Base-by-base conservation (phyloP, 2,888 invertebrate species). In the Drosophila ezoana region DNA sequence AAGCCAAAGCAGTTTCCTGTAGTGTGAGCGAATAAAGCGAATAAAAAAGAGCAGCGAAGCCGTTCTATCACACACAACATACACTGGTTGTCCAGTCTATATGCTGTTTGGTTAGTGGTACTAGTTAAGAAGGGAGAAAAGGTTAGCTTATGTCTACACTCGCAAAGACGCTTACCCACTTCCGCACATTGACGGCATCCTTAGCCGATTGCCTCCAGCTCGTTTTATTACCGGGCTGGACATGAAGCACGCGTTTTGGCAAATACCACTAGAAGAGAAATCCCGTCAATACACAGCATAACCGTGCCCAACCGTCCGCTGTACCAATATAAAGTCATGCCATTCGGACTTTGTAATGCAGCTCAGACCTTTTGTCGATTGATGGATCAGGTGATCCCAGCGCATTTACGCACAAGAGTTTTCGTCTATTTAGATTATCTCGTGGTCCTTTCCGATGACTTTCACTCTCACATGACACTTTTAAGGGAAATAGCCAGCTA, bases 251-350 rank as follows among this genome's bases (percentile, higher is more conserved):
- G n/a, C n/a, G n/a, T n/a, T n/a, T n/a, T n/a, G n/a, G n/a, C n/a
- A 79, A 45, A 72, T 72, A 6, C 60, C 53, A 0, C 11, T 76
- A 3, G 48, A 37, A 1, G 48, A 63, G 13, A 10, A 52, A 9
- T 74, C 70, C 1, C 58, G 60, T 11, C 38, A 56, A 11, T 23
- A 48, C 1, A 79, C 72, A 1, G 68, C 70, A 0, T 76, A 18
- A 64, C 72, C 3, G 52, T 75, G 0, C 72, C 74, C 0, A 65
- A 63, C 18, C 53, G 74, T 10, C 70, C 79, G 1, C 41, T 76
- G 1, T 76, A 74, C 11, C 74, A 76, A n/a, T 74, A 71, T 35
- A 56, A 49, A 16, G 23, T 51, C 6, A 54, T 44, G 44, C 43
- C 43, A 16, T 13, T 45, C 6, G 13, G 23, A 13, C 10, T 35